Evolutionary conservation across 1,140 invertebrate species (phyloP), one percentile per base, ranked within the genome.

Genomic region (Procambarus clarkii): DNA sequence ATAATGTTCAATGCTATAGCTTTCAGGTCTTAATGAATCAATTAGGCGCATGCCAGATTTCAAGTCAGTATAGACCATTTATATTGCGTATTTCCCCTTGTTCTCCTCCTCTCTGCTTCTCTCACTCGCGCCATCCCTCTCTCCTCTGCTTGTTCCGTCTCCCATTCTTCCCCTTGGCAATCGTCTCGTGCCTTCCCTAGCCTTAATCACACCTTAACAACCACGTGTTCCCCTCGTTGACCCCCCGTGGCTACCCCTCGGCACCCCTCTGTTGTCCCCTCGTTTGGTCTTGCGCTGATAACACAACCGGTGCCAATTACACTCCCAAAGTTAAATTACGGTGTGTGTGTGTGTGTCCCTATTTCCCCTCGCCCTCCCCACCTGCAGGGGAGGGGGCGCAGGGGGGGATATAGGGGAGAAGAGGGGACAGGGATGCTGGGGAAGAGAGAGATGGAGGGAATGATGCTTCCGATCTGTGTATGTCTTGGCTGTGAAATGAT

Each of bases 241-340:
- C 69, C 7, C 69, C n/a, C 69, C 24, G 7, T 74, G 21, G 21
- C 69, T 24, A 58, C 44, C 81, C 82, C 2, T 54, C 46, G 18
- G 9, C 83, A 8, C 48, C 83, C n/a, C 45, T 64, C 18, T 58
- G 45, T 48, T 44, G 50, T n/a, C 84, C 60, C 82, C 84, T 50
- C 48, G 50, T 60, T 76, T 78, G 45, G 71, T 48, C 50, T 34
- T 18, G 24, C 13, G 34, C 24, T 74, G 48, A 78, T 86, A 86
- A 78, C 84, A 86, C 84, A 86, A 86, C 77, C 76, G 74, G 84
- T 86, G 84, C 71, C 84, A 86, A 86, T 86, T 86, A 86, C 84
- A 34, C 46, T 86, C 58, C 76, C 71, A 69, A 86, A 86, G 84
- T 78, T 77, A 86, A 86, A 86, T 86, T 86, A 86, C 74, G 54